phyloP scores from a whole-genome alignment of 2,888 invertebrate species.

The Nomada ferruginata region DNA sequence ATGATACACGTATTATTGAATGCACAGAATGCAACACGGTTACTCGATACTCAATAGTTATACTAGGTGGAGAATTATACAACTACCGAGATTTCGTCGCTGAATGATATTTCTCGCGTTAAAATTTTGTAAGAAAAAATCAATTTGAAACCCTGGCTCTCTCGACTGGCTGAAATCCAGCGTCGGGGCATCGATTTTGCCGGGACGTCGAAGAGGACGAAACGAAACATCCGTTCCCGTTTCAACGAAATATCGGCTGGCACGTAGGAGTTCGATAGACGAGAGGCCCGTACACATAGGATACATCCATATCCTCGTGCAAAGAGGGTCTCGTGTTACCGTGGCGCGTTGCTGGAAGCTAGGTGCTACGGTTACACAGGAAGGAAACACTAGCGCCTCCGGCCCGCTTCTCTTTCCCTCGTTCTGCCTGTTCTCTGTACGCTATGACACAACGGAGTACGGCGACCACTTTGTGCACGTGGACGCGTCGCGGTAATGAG shows the following conservation, averaged over 20 bases:
- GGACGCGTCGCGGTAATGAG: conserved; percentile 64
- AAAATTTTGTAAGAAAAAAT: too few species aligned
- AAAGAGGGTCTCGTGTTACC: conserved; percentile 79
- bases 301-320: conserved; percentile 62
- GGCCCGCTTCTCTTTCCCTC: conserved; percentile 56
- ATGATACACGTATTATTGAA: too few species aligned
- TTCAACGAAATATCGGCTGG: conserved; percentile 3
- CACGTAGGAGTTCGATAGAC: conserved; percentile 18
- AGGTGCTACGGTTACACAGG: conserved; percentile 83
- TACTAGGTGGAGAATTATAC: too few species aligned
- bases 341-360: conserved; percentile 72
- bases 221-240: not conserved
- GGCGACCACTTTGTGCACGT: conserved; percentile 50
- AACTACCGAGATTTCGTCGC: too few species aligned
- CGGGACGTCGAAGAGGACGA: not conserved
- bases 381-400: conserved; percentile 82
- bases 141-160: too few species aligned
- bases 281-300: conserved; percentile 36
- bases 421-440: conserved; percentile 38
- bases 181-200: too few species aligned
- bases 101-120: too few species aligned
- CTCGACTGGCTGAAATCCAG: too few species aligned
- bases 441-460: conserved; percentile 62
- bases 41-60: too few species aligned
- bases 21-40: too few species aligned